phyloP scores from a whole-genome alignment of 2,113 vertebrate genomes.

The Strix uralensis region DNA sequence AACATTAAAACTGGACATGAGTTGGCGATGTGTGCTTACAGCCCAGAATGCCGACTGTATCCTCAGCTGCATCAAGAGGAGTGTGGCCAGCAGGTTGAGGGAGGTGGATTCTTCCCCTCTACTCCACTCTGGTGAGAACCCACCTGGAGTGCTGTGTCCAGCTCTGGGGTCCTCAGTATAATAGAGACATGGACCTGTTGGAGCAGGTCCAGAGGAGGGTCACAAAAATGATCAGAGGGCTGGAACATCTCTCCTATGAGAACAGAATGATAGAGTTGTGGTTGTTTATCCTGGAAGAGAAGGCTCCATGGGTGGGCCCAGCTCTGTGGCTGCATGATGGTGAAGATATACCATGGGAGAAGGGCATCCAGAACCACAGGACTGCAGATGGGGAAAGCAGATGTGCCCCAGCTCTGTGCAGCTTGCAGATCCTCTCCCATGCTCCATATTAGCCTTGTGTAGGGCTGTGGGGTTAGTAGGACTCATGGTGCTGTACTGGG shows the following conservation, averaged over 20 bases:
- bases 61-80: not conserved
- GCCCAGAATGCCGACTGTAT: not conserved
- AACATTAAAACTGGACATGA: not conserved
- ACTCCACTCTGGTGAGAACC: accelerated
- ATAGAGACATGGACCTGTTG: not conserved
- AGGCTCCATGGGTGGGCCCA: not conserved
- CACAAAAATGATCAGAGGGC: not conserved
- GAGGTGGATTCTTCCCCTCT: not conserved
- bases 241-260: not conserved
- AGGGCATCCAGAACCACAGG: not conserved
- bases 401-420: not conserved
- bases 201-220: not conserved
- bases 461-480: not conserved
- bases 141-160: not conserved
- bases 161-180: not conserved
- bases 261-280: not conserved
- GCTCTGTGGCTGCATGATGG: not conserved
- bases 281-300: not conserved
- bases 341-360: accelerated
- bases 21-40: accelerated
- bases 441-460: not conserved
- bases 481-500: accelerated
- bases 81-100: accelerated
- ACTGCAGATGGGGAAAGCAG: not conserved
- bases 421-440: not conserved